phyloP scores from a whole-genome alignment of 2,888 invertebrate species.

The Limnephilus marmoratus region DNA sequence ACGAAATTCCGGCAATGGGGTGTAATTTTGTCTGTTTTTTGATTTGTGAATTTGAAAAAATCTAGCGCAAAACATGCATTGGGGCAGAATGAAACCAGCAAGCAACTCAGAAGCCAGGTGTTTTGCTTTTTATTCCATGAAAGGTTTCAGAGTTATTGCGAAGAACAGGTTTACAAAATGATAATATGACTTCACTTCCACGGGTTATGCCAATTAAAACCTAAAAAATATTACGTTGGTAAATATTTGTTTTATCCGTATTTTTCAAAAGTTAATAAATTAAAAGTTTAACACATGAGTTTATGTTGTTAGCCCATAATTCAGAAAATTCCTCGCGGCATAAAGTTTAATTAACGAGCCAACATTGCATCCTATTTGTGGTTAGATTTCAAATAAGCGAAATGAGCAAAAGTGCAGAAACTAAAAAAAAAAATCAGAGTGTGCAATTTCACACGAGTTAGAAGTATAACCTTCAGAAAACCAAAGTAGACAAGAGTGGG shows the following conservation, averaged over 20 bases:
- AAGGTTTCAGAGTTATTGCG: background rate
- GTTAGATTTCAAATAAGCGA: background rate
- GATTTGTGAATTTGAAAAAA: too few species aligned
- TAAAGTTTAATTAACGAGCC: background rate
- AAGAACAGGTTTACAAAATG: background rate
- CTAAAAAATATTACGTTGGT: background rate
- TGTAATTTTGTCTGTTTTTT: too few species aligned
- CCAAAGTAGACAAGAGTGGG: too few species aligned
- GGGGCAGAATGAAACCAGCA: too few species aligned
- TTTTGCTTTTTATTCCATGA: too few species aligned
- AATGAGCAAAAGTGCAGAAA: too few species aligned
- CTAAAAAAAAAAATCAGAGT: too few species aligned
- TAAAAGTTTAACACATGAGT: background rate
- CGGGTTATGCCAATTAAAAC: background rate
- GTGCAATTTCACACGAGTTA: too few species aligned
- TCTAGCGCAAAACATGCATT: too few species aligned
- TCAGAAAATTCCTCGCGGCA: background rate
- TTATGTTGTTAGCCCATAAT: background rate
- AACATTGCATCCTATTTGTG: background rate
- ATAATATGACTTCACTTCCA: background rate
- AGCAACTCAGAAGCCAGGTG: too few species aligned
- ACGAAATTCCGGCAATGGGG: too few species aligned
- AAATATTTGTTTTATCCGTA: background rate
- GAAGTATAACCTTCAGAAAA: too few species aligned
- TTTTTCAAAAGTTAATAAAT: background rate